A percentile compares a stretch with the other conserved stretches of the same genome.
Evolutionary conservation across 2,113 vertebrate genomes (phyloP).

Genomic region (Puntigrus tetrazona): DNA sequence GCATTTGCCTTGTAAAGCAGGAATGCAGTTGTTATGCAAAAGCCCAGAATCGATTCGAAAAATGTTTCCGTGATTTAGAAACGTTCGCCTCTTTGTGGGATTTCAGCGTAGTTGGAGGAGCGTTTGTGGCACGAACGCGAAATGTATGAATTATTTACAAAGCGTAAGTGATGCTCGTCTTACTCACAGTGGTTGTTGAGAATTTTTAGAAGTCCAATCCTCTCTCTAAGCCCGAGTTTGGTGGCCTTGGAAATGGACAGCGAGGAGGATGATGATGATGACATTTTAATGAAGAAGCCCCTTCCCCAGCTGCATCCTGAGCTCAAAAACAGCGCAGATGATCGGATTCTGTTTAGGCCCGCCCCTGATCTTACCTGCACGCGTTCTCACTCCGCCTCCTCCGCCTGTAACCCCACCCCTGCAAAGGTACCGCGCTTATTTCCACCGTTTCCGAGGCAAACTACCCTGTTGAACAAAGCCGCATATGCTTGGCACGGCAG

Average conservation of each 20-base stretch:
- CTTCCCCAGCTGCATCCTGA: constrained; percentile 58
- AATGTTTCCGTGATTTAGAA: neutral
- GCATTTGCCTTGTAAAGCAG: neutral
- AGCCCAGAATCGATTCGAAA: neutral
- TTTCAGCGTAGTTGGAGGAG: too few species aligned
- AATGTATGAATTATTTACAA: constrained; percentile 3
- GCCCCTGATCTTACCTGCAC: constrained; percentile 68
- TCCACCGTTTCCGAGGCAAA: neutral
- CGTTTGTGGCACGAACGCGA: neutral
- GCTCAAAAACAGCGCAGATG: constrained; percentile 68
- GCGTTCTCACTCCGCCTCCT: constrained; percentile 73
- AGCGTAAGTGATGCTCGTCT: neutral
- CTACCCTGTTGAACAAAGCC: too few species aligned
- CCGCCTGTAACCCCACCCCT: constrained; percentile 67
- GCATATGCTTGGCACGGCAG: neutral
- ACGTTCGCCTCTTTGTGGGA: neutral
- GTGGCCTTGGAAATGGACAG: constrained; percentile 87
- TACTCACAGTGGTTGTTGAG: constrained; percentile 17
- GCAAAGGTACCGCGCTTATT: constrained; percentile 75
- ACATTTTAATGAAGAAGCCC: constrained; percentile 48
- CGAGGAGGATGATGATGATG: constrained; percentile 77
- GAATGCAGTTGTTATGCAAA: neutral
- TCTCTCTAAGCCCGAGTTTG: constrained; percentile 80
- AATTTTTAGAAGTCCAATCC: constrained; percentile 38
- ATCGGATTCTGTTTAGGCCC: constrained; percentile 65